A percentile compares a stretch with the other conserved stretches of the same genome.
Conservation (phyloP, 2,113 vertebrate genomes). For the Prunella himalayana region DNA sequence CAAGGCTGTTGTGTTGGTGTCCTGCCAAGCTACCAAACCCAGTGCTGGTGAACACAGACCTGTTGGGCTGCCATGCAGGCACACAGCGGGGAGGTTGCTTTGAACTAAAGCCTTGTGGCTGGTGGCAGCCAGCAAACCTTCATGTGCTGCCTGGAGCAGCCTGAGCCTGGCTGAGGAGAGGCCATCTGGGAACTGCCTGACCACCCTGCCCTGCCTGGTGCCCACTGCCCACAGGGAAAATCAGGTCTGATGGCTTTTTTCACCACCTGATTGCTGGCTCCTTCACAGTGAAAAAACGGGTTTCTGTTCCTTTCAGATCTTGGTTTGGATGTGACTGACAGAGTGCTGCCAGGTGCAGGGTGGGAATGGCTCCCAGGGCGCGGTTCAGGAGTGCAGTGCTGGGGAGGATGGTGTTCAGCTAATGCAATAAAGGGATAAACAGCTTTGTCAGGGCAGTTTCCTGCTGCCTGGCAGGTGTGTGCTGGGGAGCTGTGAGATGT, state of each 20-base stretch:
- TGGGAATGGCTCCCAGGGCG: background rate
- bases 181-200: rapidly evolving
- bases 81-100: background rate
- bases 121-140: background rate
- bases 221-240: rapidly evolving
- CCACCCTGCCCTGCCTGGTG: background rate
- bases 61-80: background rate
- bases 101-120: background rate
- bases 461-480: background rate
- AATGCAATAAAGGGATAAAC: background rate
- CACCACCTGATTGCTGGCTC: background rate
- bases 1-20: background rate
- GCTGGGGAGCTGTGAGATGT: background rate
- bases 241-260: background rate
- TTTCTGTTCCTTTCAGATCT: background rate
- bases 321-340: background rate
- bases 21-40: background rate
- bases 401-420: background rate
- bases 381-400: background rate
- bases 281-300: background rate
- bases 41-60: rapidly evolving
- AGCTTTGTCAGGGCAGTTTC: background rate
- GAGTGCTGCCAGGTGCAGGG: background rate
- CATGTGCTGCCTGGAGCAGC: rapidly evolving
- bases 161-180: background rate